These are phyloP conservation scores for Molanna angustata DNA, from an alignment of 2,888 invertebrate species.

Conservation along the genomic window DNA sequence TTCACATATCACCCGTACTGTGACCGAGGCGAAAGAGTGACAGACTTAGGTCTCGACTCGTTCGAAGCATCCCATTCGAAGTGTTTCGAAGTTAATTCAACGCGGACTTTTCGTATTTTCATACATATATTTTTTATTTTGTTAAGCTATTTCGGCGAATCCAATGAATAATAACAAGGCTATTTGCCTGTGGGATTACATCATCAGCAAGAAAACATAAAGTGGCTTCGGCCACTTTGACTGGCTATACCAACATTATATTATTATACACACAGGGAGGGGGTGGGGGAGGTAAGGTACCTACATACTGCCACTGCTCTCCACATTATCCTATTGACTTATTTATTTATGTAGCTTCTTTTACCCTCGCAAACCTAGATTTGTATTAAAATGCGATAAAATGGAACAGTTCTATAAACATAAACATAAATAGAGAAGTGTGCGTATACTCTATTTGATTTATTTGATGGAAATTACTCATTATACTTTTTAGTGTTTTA, in stretches of 20 bases:
- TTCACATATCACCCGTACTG: background rate
- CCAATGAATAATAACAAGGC: conserved; percentile 33
- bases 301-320: too few species aligned
- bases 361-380: background rate
- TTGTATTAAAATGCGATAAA: background rate
- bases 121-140: conserved; percentile 4
- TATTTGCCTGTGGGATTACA: conserved; percentile 29
- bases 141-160: conserved; percentile 22
- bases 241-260: conserved; percentile 27
- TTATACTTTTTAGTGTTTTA: too few species aligned
- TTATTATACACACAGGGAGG: conserved; percentile 11
- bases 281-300: too few species aligned
- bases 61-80: background rate
- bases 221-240: conserved; percentile 26
- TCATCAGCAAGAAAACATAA: conserved; percentile 32
- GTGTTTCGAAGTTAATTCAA: conserved; percentile 16
- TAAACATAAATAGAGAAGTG: too few species aligned
- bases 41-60: background rate
- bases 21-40: background rate
- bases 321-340: conserved; percentile 5
- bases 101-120: conserved; percentile 17
- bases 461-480: too few species aligned
- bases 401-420: too few species aligned
- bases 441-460: too few species aligned
- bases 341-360: conserved; percentile 18